Base-by-base conservation (phyloP, 2,888 invertebrate species). In the Sialis lutaria region DNA sequence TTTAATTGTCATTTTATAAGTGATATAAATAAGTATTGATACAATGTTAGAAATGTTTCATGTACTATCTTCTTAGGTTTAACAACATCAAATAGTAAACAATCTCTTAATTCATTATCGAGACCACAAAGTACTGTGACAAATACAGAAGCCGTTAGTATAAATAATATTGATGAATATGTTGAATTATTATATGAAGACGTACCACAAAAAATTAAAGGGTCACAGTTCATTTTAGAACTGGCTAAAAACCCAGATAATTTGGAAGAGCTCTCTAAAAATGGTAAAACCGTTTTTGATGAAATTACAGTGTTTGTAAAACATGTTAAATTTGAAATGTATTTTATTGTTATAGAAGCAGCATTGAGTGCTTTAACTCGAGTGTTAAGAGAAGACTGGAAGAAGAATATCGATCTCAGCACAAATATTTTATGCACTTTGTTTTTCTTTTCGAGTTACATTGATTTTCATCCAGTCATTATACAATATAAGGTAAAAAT, bases 371-470 rank as follows among this genome's bases (percentile, higher is more conserved):
- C 96, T 39, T 71, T 98, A 55, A 89, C 95, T 8, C 75, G 98
- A 60, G 93, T 97, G 33, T 70, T 98, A 47, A 77, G 96, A 54
- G 98, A 98, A 70, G 97, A 98, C 68, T 97, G 95, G 89, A 89
- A 89, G 65, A 82, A 89, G 61, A 96, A 90, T 64, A 83, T 95
- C 58, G 95, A 97, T 63, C 68, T 98, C 49, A 91, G 93, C 56
- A 95, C 92, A 55, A 95, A 95, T 66, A 89, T 98, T 60, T 85
- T 95, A 53, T 91, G 92, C 63, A 88, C 91, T 57, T 97, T 97
- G 69, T 92, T 93, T 64, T 96, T 93, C 63, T 93, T 98, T 63
- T 96, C 97, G 8, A 87, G 88, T 39, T 97, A 93, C 62, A 82
- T 86, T 57, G 86, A 89, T 60, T 97, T 97, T 68, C 97, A 98